A percentile compares a stretch with the other conserved stretches of the same genome.
Conservation (phyloP, 1,140 invertebrate species). For the Drosophila melanogaster region DNA sequence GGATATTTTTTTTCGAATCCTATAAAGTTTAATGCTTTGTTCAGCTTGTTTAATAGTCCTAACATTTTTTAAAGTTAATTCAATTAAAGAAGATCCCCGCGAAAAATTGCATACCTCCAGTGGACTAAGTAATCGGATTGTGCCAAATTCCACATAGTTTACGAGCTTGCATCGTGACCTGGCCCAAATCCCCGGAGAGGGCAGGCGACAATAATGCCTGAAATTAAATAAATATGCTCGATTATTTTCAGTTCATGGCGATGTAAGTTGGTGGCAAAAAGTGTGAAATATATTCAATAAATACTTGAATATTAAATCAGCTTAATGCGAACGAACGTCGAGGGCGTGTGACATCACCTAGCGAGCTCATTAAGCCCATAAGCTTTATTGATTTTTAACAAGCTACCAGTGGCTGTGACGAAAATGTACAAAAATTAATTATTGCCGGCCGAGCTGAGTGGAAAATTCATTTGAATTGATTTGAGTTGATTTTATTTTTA, state of each 20-base stretch:
- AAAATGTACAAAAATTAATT: slow-evolving; percentile 63
- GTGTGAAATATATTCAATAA: slow-evolving; percentile 34
- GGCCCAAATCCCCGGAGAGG: slow-evolving; percentile 20
- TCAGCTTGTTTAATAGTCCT: no score
- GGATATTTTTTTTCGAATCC: not conserved
- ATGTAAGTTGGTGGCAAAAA: slow-evolving; percentile 37
- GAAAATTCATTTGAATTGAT: slow-evolving; percentile 57
- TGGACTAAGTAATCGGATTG: not conserved
- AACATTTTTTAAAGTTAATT: not conserved
- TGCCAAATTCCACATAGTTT: slow-evolving; percentile 7
- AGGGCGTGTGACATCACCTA: slow-evolving; percentile 7
- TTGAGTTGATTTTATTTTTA: slow-evolving; percentile 44
- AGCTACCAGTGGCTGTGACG: slow-evolving; percentile 40
- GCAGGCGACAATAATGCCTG: slow-evolving; percentile 29
- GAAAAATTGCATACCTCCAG: not conserved
- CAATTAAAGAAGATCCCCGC: not conserved
- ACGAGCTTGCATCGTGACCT: slow-evolving; percentile 26
- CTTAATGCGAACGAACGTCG: slow-evolving; percentile 31
- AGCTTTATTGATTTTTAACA: slow-evolving; percentile 71
- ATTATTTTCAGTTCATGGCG: slow-evolving; percentile 35
- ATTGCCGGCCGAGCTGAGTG: slow-evolving; percentile 26
- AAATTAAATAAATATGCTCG: slow-evolving; percentile 48
- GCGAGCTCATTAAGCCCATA: slow-evolving; percentile 64
- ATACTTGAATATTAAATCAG: slow-evolving; percentile 58
- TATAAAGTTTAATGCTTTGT: no score